phyloP scores from a whole-genome alignment of 2,113 vertebrate species.

The Cygnus buccinator region DNA sequence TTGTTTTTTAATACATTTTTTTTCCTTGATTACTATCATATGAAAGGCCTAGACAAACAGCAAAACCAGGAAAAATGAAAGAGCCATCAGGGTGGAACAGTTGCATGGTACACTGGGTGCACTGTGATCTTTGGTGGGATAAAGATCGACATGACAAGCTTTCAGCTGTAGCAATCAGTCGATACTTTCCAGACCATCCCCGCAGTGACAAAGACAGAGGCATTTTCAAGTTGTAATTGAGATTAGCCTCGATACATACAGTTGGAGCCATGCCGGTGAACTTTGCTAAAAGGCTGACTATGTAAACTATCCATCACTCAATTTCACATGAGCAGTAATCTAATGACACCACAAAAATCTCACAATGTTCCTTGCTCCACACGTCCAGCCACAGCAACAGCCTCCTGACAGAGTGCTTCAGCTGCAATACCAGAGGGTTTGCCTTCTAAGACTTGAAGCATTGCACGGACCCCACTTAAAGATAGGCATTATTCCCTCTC shows the following conservation, averaged over 20 bases:
- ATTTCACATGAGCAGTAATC: conserved; percentile 38
- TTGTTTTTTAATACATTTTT: background rate
- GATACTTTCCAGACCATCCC: conserved; percentile 11
- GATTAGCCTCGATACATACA: conserved; percentile 28
- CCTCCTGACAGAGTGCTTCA: background rate
- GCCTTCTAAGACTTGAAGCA: background rate
- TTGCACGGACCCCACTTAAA: background rate
- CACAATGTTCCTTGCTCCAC: background rate
- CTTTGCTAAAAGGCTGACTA: conserved; percentile 34
- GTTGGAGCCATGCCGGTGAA: conserved; percentile 25
- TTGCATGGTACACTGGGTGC: background rate
- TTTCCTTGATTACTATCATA: background rate
- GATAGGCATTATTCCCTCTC: background rate
- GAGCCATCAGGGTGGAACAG: background rate
- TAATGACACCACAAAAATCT: conserved; percentile 51
- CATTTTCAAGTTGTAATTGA: conserved; percentile 64
- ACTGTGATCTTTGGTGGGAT: conserved; percentile 28
- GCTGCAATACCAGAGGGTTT: background rate
- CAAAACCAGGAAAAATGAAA: background rate
- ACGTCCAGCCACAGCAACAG: background rate
- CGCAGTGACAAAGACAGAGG: background rate
- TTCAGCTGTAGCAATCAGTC: background rate
- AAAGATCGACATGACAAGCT: conserved; percentile 16
- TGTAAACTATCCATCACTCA: conserved; percentile 12
- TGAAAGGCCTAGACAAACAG: background rate